Evolutionary conservation across 37 sponge, comb jelly and placozoan species (phyloP), one percentile per base, ranked within the genome.

Genomic region (Petrosia ficiformis): DNA sequence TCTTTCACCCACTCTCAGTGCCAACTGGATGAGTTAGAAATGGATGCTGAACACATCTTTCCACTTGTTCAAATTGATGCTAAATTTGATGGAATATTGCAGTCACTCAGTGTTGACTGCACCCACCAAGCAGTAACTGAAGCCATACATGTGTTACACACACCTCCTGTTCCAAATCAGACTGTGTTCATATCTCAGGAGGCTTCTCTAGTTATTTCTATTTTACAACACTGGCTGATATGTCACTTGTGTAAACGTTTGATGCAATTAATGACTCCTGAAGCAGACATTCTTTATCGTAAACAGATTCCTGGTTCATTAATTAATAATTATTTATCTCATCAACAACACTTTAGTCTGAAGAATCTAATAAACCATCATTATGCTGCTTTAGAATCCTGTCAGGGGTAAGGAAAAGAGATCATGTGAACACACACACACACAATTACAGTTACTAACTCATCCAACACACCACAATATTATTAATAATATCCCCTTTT

Each of bases 281-380:
- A 93, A 39, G 94, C 86, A 16, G n/a, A 85, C 61, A 82, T 74
- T 32, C 57, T 86, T 38, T 42, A 86, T 11, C 61, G 82, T 2
- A 76, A 71, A 4, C 73, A 67, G 68, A 76, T 92, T 11, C 93
- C 93, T 16, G 67, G 22, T 32, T 77, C 80, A 28, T 92, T 77
- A 58, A 59, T 86, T 31, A 60, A 78, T 39, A 68, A 80, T 66
- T 96, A 96, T 82, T 77, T 96, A 28, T 58, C 32, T 8, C 73
- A 84, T 61, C 96, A 96, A 56, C 59, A 70, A 32, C 96, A 96
- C 82, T 96, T 96, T 71, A 80, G 81, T 54, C 68, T 96, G 42
- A 86, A 83, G 58, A 76, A 79, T 5, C 44, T 89, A 26, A 77
- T 96, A 5, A 37, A 35, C 8, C 79, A 56, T 11, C 76, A 80